Evolutionary conservation across 2,888 invertebrate genomes (phyloP).

Genomic region (Sphaerophoria taeniata): DNA sequence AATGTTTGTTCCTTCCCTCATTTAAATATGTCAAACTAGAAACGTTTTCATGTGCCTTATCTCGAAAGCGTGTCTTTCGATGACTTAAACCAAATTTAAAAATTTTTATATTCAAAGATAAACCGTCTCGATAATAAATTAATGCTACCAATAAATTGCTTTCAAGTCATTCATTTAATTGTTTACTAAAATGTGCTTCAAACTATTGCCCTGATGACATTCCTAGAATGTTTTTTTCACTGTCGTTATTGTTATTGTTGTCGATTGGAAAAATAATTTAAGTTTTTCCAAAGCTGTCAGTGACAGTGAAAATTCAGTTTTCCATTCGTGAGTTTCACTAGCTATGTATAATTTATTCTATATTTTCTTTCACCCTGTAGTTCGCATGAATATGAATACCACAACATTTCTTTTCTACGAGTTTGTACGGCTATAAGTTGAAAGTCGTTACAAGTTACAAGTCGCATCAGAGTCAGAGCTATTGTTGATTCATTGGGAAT

Average conservation of each 20-base stretch:
- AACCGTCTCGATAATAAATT: too few relatives aligned
- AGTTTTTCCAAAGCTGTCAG: conserved; percentile 44
- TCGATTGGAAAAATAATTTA: conserved; percentile 20
- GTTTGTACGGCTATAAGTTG: conserved; percentile 28
- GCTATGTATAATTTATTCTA: conserved; percentile 57
- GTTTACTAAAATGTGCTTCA: conserved; percentile 39
- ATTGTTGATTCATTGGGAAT: conserved; percentile 3
- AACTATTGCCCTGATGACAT: conserved; percentile 23
- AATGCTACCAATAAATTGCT: too few relatives aligned
- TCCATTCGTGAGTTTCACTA: conserved; percentile 65
- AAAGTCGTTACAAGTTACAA: conserved; percentile 51
- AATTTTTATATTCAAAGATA: too few relatives aligned
- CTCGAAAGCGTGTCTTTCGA: too few relatives aligned
- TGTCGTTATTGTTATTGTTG: conserved; percentile 8
- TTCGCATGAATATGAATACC: conserved; percentile 51
- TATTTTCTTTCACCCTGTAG: conserved; percentile 52
- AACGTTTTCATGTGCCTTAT: too few relatives aligned
- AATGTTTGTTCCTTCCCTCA: too few relatives aligned
- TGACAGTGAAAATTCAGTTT: conserved; percentile 68
- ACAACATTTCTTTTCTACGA: neutral
- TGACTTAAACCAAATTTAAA: too few relatives aligned
- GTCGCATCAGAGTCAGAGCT: conserved; percentile 34
- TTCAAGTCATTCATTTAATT: neutral
- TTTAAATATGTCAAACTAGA: too few relatives aligned
- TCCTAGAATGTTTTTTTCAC: neutral